phyloP scores from a whole-genome alignment of 2,113 vertebrate genomes.

The Brachyhypopomus gauderio region DNA sequence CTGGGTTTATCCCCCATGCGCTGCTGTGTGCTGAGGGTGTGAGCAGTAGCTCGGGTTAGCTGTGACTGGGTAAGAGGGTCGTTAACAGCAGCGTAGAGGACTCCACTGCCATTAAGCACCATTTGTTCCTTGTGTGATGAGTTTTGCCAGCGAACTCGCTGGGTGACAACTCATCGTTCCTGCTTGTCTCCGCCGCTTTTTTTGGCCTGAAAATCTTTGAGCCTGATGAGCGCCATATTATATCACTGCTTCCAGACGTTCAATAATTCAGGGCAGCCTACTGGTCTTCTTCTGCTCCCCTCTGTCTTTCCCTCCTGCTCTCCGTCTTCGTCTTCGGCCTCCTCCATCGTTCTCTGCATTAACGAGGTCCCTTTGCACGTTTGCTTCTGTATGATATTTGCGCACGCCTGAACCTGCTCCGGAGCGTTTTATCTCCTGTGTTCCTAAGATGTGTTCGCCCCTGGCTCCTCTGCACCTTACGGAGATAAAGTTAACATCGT shows the following conservation, averaged over 20 bases:
- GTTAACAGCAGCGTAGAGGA: conserved; percentile 43
- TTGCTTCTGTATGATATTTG: conserved; percentile 21
- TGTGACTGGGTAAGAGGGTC: conserved; percentile 23
- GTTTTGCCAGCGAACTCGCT: conserved; percentile 52
- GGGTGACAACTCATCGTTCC: conserved; percentile 63
- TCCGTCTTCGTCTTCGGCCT: conserved; percentile 15
- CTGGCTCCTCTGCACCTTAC: background rate
- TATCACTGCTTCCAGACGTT: conserved; percentile 51
- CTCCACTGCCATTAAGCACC: conserved; percentile 43
- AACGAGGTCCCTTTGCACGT: conserved; percentile 46
- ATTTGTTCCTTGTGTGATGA: conserved; percentile 59
- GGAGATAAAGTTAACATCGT: background rate
- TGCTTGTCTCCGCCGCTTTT: conserved; percentile 55
- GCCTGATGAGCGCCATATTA: conserved; percentile 56
- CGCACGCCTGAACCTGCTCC: background rate
- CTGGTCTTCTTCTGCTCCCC: conserved; percentile 53
- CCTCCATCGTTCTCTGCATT: conserved; percentile 20
- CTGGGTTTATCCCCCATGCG: too few species aligned
- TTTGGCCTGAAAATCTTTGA: conserved; percentile 49
- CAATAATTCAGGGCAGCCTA: conserved; percentile 57
- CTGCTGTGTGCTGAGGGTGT: background rate
- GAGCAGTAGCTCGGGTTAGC: background rate
- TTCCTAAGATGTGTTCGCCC: background rate
- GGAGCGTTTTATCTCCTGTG: background rate
- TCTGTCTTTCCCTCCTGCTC: conserved; percentile 1